These are phyloP conservation scores for Hermodice carunculata DNA, from an alignment of 2,888 invertebrate species.

Conservation along the genomic window DNA sequence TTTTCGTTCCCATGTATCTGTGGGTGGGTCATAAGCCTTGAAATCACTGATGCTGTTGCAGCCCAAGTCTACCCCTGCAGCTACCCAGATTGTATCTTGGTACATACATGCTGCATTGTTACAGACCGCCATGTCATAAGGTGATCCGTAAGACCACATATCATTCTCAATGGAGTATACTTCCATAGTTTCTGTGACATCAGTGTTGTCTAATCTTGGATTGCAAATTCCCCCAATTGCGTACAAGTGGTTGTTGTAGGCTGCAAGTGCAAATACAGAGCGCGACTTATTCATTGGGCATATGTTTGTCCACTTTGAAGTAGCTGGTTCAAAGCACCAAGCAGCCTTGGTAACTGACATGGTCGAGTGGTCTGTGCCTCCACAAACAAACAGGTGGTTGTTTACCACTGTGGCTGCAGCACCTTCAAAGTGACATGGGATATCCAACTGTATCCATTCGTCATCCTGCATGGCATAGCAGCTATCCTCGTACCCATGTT, in stretches of 20 bases:
- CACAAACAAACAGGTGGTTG: constrained; percentile 21
- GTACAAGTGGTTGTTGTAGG: not conserved
- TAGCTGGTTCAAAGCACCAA: constrained; percentile 14
- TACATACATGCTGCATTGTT: constrained; percentile 11
- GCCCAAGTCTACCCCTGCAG: constrained; percentile 15
- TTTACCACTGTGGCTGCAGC: constrained; percentile 7
- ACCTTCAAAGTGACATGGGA: constrained; percentile 10
- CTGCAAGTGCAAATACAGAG: constrained; percentile 9
- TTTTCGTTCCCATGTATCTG: not conserved
- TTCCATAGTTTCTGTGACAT: constrained; percentile 5
- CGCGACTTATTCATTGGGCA: constrained; percentile 1
- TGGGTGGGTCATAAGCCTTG: not conserved
- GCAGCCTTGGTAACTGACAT: not conserved
- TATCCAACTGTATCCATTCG: constrained; percentile 11
- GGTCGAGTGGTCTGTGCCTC: not conserved
- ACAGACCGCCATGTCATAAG: not conserved
- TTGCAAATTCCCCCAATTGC: constrained; percentile 19
- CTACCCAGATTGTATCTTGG: constrained; percentile 6
- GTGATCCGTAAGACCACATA: not conserved
- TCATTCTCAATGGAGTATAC: constrained; percentile 8
- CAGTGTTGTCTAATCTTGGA: not conserved
- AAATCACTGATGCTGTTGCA: constrained; percentile 10
- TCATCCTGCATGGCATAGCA: constrained; percentile 1
- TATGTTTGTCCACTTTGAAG: constrained; percentile 4
- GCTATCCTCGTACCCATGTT: not conserved